These are phyloP conservation scores for Oxygymnocypris stewartii DNA, from an alignment of 2,113 vertebrate genomes.

Conservation along the genomic window DNA sequence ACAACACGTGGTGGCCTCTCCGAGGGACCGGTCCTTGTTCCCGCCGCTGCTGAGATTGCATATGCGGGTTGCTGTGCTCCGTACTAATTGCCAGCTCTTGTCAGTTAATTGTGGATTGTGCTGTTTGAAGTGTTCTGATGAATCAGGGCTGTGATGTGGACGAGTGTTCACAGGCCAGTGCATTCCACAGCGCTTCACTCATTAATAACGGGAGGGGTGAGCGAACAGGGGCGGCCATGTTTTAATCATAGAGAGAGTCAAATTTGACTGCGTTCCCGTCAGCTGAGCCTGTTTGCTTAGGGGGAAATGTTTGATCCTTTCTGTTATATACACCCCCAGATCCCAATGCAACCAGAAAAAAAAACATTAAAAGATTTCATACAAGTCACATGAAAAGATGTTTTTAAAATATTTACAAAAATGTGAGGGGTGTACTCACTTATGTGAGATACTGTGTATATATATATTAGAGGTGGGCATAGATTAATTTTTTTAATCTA, in stretches of 20 bases:
- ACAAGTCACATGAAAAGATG: not conserved
- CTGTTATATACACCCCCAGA: not conserved
- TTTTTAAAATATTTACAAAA: too few relatives aligned
- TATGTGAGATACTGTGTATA: too few relatives aligned
- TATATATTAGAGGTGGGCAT: too few relatives aligned
- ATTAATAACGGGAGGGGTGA: slow-evolving; percentile 24
- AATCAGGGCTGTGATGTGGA: slow-evolving; percentile 20
- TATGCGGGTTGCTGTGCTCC: slow-evolving; percentile 7
- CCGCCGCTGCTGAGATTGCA: slow-evolving; percentile 15
- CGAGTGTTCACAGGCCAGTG: slow-evolving; percentile 28
- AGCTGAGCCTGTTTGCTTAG: not conserved
- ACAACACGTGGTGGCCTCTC: slow-evolving; percentile 7
- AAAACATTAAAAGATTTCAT: not conserved
- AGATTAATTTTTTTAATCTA: too few relatives aligned
- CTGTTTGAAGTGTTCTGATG: slow-evolving; percentile 42
- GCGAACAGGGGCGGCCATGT: not conserved
- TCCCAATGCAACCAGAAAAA: not conserved
- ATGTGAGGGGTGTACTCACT: too few relatives aligned
- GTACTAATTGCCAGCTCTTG: slow-evolving; percentile 41
- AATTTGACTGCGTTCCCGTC: slow-evolving; percentile 4
- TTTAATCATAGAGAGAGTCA: slow-evolving; percentile 39
- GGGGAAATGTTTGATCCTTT: slow-evolving; percentile 24
- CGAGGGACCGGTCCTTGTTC: not conserved
- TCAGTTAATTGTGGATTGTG: slow-evolving; percentile 43
- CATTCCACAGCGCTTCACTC: not conserved